Conservation (phyloP, 1,140 invertebrate genomes). For the Stratiolaelaps scimitus region DNA sequence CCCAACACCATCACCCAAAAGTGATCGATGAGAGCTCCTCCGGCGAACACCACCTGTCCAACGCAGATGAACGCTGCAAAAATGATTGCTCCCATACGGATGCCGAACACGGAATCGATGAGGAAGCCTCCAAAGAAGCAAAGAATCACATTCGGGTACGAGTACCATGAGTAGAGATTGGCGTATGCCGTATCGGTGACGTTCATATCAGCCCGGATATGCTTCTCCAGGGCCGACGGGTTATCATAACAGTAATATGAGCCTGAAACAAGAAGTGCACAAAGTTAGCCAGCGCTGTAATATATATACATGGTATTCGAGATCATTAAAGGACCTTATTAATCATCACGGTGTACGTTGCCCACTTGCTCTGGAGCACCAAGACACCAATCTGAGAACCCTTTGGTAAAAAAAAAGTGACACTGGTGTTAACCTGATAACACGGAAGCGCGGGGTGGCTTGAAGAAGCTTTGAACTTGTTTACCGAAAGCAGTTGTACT, state of each 20-base stretch:
- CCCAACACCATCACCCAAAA: constrained; percentile 88
- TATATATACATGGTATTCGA: too few relatives aligned
- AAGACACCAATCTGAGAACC: too few relatives aligned
- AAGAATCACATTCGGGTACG: constrained; percentile 91
- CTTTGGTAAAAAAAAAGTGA: too few relatives aligned
- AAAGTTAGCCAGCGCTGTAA: too few relatives aligned
- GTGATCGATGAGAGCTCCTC: constrained; percentile 60
- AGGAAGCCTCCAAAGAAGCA: constrained; percentile 93
- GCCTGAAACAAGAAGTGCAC: constrained; percentile 50
- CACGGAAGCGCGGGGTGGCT: too few relatives aligned
- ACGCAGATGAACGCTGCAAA: constrained; percentile 68
- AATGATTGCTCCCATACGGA: constrained; percentile 76
- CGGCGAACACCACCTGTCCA: constrained; percentile 72
- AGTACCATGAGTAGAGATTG: constrained; percentile 83
- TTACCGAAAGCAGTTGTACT: too few relatives aligned
- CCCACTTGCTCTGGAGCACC: too few relatives aligned
- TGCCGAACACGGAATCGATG: constrained; percentile 84
- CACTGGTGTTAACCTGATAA: too few relatives aligned
- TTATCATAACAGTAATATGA: constrained; percentile 99
- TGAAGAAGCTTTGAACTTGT: too few relatives aligned
- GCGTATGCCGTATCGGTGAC: constrained; percentile 71
- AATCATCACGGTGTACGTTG: too few relatives aligned
- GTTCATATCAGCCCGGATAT: constrained; percentile 66
- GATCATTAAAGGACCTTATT: too few relatives aligned
- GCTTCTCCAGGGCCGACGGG: constrained; percentile 75